These are phyloP conservation scores for Napeogenes inachia DNA, from an alignment of 2,888 invertebrate genomes.

Conservation along the genomic window DNA sequence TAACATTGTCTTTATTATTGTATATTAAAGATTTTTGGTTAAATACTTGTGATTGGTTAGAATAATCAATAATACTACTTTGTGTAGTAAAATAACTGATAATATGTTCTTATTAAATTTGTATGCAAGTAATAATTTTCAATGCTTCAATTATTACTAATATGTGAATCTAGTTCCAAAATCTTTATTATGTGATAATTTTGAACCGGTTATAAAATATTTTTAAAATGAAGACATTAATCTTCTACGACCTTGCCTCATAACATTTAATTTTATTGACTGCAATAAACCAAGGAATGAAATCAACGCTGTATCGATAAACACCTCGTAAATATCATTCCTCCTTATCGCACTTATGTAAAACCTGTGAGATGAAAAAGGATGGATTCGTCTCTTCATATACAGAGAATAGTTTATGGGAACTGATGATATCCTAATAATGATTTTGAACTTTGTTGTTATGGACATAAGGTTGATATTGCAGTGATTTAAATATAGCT, in stretches of 20 bases:
- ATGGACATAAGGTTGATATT: conserved; percentile 35
- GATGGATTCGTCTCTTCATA: conserved; percentile 58
- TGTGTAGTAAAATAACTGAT: too few species aligned
- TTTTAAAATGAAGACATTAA: conserved; percentile 70
- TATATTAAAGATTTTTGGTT: too few species aligned
- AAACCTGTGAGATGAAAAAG: conserved; percentile 36
- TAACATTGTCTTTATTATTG: too few species aligned
- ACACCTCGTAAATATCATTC: conserved; percentile 68
- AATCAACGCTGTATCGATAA: conserved; percentile 75
- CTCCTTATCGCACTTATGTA: conserved; percentile 43
- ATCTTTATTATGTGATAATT: too few species aligned
- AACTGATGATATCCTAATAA: conserved; percentile 41
- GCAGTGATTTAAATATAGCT: conserved; percentile 48
- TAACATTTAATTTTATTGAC: conserved; percentile 77
- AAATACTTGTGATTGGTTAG: too few species aligned
- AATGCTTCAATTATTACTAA: too few species aligned
- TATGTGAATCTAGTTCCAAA: too few species aligned
- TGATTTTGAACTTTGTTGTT: conserved; percentile 43
- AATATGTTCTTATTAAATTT: too few species aligned
- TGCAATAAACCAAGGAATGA: conserved; percentile 76
- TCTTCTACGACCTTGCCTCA: conserved; percentile 76
- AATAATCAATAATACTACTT: too few species aligned
- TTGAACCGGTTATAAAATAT: conserved; percentile 35
- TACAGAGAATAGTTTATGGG: conserved; percentile 76
- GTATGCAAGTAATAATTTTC: too few species aligned